Evolutionary conservation across 2,113 vertebrate species (phyloP).

Genomic region (Grallaria varia): DNA sequence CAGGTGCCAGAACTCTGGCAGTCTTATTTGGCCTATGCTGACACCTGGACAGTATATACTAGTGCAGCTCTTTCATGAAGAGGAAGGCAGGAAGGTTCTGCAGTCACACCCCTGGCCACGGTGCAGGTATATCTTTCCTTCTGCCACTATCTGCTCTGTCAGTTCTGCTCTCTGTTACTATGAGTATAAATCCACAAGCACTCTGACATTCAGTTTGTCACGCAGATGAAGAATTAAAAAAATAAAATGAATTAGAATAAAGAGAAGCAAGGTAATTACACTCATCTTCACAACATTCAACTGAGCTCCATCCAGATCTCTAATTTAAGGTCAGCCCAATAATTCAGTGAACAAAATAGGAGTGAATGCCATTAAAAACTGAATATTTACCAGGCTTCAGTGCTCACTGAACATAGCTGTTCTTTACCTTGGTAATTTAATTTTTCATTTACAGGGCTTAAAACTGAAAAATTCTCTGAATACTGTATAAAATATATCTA

Average conservation of each 20-base stretch:
- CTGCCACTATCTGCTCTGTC: neutral
- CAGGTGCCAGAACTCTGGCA: neutral
- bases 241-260: constrained; percentile 36
- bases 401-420: neutral
- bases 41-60: neutral
- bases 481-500: neutral
- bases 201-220: constrained; percentile 20
- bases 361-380: constrained; percentile 52
- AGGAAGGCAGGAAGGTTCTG: neutral
- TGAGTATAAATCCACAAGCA: neutral
- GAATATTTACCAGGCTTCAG: constrained; percentile 50
- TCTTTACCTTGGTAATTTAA: neutral
- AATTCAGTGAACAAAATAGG: constrained; percentile 59
- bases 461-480: neutral
- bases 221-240: constrained; percentile 26
- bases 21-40: neutral
- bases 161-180: neutral
- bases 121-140: neutral
- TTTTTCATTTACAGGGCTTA: neutral
- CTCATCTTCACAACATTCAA: constrained; percentile 47
- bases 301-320: constrained; percentile 54
- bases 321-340: constrained; percentile 62
- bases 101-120: neutral
- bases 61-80: neutral
- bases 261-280: constrained; percentile 41